Base-by-base conservation (phyloP, 2,113 vertebrate species). In the Peromyscus californicus region DNA sequence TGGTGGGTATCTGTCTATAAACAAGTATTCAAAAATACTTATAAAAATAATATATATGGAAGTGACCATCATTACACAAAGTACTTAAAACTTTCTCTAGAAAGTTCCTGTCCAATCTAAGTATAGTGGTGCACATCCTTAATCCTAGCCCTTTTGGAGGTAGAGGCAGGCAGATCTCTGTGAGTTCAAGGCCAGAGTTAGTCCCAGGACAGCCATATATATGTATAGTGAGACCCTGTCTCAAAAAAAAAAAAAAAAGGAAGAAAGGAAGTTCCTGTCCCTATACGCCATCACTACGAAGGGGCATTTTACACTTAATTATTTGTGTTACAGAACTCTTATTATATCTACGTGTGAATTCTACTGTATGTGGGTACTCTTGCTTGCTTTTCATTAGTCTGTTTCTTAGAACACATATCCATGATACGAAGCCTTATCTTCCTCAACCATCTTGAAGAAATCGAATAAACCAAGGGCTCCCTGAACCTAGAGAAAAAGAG, bases 361-460 rank as follows among this genome's bases (percentile, higher is more conserved):
- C 93, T 95, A 79, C 39, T 65, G 74, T 59, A 36, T 75, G 72
- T 86, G 36, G 24, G 21, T 54, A 42, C 82, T 91, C 39, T 31
- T 91, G 51, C 2, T 74, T 42, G 65, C 70, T 95, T 95, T 96
- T 69, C 39, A 63, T 61, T 85, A 51, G 79, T 67, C 6, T 7
- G 15, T 90, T 96, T 86, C 83, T 89, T 48, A 89, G 72, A 95
- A 89, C 19, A 88, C 33, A 87, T n/a, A 45, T 6, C 22, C 17
- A n/a, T 79, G 78, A 90, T 51, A 83, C 83, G 26, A 87, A 45
- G 94, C 17, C 19, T 92, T 95, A 88, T 95, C 79, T 93, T 93
- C 29, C 91, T 48, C 74, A 83, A 51, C 26, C 93, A 72, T 94
- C 78, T 95, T 51, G 5, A 96, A 59, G 90, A 87, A 94, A 86